Conservation (phyloP, 2,113 vertebrate species). For the Odobenus rosmarus region DNA sequence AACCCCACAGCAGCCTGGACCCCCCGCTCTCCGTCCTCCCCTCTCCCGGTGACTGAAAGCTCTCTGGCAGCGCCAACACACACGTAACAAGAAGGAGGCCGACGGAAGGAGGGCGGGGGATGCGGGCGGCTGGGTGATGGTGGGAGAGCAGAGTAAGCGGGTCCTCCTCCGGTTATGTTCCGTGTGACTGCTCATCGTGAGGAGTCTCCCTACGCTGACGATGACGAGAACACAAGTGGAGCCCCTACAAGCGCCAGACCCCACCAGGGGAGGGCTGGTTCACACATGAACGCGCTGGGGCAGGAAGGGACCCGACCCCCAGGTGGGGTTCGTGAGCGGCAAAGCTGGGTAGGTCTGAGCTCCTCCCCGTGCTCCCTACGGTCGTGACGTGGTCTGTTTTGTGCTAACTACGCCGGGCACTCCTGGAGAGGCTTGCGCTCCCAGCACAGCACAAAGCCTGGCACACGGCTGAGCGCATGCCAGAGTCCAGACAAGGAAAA, state of each 20-base stretch:
- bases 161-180: not conserved
- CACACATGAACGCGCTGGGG: not conserved
- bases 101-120: not conserved
- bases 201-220: no score
- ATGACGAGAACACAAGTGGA: no score
- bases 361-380: not conserved
- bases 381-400: fast-evolving
- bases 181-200: not conserved
- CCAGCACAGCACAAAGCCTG: not conserved
- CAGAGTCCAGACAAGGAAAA: not conserved
- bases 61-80: not conserved
- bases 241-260: not conserved
- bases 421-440: fast-evolving
- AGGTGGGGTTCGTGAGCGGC: not conserved
- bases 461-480: fast-evolving
- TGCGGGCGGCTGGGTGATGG: not conserved
- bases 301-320: not conserved
- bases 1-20: not conserved
- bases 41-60: not conserved
- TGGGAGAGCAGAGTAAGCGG: not conserved
- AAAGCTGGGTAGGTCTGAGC: not conserved
- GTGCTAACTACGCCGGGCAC: not conserved
- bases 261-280: not conserved
- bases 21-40: not conserved
- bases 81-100: not conserved